phyloP scores from a whole-genome alignment of 2,797 vertebrate species.

The Spea hammondii region DNA sequence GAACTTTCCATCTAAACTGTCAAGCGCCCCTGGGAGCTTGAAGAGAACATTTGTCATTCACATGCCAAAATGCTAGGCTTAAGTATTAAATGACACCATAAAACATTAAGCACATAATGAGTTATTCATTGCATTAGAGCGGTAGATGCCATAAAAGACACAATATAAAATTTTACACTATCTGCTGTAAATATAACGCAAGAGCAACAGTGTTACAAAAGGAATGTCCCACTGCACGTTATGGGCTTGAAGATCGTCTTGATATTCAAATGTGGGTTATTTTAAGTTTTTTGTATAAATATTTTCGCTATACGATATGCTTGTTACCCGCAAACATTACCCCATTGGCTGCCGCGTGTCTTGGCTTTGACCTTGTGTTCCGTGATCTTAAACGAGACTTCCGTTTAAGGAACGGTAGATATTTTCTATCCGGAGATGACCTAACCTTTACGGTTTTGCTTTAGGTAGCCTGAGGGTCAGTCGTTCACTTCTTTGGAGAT shows the following conservation, averaged over 20 bases:
- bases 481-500: conserved; percentile 8
- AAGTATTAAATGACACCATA: conserved; percentile 26
- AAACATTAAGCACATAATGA: conserved; percentile 45
- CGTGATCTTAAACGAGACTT: no score
- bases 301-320: no score
- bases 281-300: no score
- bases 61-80: conserved; percentile 21
- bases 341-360: no score
- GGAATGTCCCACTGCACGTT: no score
- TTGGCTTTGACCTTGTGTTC: no score
- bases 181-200: conserved; percentile 12
- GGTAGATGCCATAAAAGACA: conserved; percentile 24
- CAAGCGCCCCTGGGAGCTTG: neutral
- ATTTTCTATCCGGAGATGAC: no score
- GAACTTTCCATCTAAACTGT: neutral
- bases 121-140: conserved; percentile 26
- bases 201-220: neutral
- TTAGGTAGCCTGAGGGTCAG: neutral
- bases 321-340: no score
- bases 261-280: no score
- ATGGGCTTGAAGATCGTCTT: no score
- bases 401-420: no score
- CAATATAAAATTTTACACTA: conserved; percentile 31
- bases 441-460: no score
- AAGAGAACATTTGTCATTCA: conserved; percentile 4